Base-by-base conservation (phyloP, 2,888 invertebrate species). In the Troglohyphantes excavatus region DNA sequence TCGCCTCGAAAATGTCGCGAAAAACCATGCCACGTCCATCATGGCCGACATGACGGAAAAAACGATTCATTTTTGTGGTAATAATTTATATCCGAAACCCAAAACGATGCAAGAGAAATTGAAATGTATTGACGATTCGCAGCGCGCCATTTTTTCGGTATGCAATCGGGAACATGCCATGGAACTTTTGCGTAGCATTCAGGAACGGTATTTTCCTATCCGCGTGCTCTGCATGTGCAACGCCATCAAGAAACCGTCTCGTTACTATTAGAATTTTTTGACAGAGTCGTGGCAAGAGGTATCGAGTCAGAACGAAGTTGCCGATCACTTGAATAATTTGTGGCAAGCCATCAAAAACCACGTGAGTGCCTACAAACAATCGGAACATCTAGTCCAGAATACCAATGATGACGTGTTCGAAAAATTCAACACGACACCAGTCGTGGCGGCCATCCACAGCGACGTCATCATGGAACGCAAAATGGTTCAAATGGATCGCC, bases 281-380 rank as follows among this genome's bases (percentile, higher is more conserved):
- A 43, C 63, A 0, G 65, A 73, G 26, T 73, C 65, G 7, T 84
- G 73, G 84, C 46, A 84, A 65, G 84, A 84, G 27, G 5, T 84
- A 0, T 11, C 23, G 0, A 9, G 0, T 0, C 19, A 84, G 5
- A 63, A 21, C 2, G 73, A 84, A 65, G 73, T 17, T 13, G 21
- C 26, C 0, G 21, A 19, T 5, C 67, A 67, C 27, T 23, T 76
- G 21, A 46, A 9, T 7, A 75, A 75, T n/a, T 9, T 84, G 2
- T 84, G 75, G 75, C n/a, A 2, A 11, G 21, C n/a, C 21, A 75
- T 84, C 6, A 3, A 19, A 2, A 17, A 11, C 0, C 75, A 9
- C 2, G 13, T 73, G 5, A 7, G 17, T 0, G 26, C 33, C 3
- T 73, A 73, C 39, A 21, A 39, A 3, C n/a, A 39, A 11, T 0